Evolutionary conservation across 2,888 invertebrate species (phyloP).

Genomic region (Lithophane semibrunnea): DNA sequence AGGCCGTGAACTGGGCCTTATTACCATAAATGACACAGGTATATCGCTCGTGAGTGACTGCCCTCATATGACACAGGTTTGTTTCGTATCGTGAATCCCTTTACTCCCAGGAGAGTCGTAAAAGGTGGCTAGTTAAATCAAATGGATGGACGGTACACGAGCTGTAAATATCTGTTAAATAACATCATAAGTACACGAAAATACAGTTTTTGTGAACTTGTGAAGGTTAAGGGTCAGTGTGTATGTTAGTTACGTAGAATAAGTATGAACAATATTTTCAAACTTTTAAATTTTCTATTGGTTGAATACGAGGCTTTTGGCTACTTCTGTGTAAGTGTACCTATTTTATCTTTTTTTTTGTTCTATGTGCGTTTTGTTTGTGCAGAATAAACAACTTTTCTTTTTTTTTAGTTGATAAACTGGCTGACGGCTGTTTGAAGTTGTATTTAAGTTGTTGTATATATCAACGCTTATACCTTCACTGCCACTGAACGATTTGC

Average conservation of each 20-base stretch:
- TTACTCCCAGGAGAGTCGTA: conserved; percentile 7
- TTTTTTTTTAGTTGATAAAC: background rate
- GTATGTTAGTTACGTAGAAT: background rate
- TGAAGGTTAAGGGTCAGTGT: background rate
- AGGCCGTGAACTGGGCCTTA: background rate
- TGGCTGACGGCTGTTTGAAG: background rate
- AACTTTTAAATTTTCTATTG: too few species aligned
- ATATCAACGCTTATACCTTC: background rate
- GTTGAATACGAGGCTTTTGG: too few species aligned
- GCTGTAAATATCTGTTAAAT: background rate
- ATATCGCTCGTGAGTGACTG: background rate
- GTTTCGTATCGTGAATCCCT: background rate
- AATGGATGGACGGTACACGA: background rate
- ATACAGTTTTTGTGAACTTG: background rate
- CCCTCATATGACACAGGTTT: conserved; percentile 23
- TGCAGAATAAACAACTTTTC: too few species aligned
- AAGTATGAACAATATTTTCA: too few species aligned
- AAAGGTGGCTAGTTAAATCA: conserved; percentile 12
- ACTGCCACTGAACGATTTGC: background rate
- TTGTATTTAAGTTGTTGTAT: background rate
- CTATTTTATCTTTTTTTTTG: too few species aligned
- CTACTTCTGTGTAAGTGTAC: too few species aligned
- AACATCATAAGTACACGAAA: background rate
- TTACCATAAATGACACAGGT: conserved; percentile 4
- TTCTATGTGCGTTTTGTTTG: too few species aligned